Evolutionary conservation across 2,888 invertebrate genomes (phyloP), one percentile per base, ranked within the genome.

Genomic region (Nemoura dubitans): DNA sequence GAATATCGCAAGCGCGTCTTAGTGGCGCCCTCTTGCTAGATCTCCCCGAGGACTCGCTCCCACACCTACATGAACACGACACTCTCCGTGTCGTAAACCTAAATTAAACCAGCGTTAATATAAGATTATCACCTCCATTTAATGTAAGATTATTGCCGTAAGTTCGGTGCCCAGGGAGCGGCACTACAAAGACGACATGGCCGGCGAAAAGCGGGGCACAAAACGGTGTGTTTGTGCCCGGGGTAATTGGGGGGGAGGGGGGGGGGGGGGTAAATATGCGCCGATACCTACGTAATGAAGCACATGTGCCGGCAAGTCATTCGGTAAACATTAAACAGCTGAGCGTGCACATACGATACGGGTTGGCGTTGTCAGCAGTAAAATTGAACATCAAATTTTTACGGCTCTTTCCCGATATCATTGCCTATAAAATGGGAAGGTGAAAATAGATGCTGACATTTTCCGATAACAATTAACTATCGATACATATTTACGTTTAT

Each of bases 71-170:
- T 14, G 83, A 43, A 83, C 83, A 42, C 26, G 81, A 42, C 43
- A 43, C 83, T 83, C 83, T 42, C 14, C 25, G 26, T 26, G 83
- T 87, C 87, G 82, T 87, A 87, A 85, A 87, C 59, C 80, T 85
- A 85, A 85, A 87, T 87, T 87, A 87, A 87, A 87, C 59, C 87
- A 59, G 27, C 85, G 82, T 87, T 87, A 87, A 87, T 87, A 85
- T 80, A 77, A 85, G 85, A 87, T 87, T 87, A 87, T 85, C 85
- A 85, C 82, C 82, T 83, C 36, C 76, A 82, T 80, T 87, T 87
- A 87, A 87, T 87, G 81, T 85, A 85, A 87, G 87, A 87, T 87
- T 87, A 87, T 87, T 85, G 85, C 87, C 87, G 78, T 85, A 76
- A 87, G 85, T 82, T 85, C 30, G 26, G 82, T 36, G 82, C 87